Evolutionary conservation across 2,888 invertebrate species (phyloP).

Genomic region (Buathra laborator): DNA sequence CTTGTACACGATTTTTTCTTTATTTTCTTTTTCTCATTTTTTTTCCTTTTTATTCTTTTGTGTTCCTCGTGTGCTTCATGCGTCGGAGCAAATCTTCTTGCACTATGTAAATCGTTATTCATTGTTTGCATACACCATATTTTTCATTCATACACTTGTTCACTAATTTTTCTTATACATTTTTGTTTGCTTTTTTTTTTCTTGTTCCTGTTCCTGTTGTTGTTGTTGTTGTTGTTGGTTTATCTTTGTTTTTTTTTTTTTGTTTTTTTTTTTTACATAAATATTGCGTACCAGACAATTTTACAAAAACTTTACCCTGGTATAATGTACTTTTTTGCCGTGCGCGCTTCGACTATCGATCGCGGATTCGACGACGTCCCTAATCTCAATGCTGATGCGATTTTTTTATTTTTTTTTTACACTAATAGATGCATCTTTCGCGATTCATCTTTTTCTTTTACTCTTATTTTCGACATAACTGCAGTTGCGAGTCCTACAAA

Average conservation of each 20-base stretch:
- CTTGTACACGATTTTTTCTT: slow-evolving; percentile 62
- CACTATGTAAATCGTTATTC: slow-evolving; percentile 27
- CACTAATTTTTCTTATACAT: slow-evolving; percentile 45
- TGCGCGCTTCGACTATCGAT: slow-evolving; percentile 50
- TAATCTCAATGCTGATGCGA: slow-evolving; percentile 33
- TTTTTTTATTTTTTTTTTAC: slow-evolving; percentile 45
- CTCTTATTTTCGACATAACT: slow-evolving; percentile 44
- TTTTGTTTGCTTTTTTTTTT: slow-evolving; percentile 30
- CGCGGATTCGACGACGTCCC: slow-evolving; percentile 41
- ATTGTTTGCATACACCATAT: slow-evolving; percentile 37
- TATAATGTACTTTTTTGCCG: slow-evolving; percentile 78
- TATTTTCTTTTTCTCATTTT: slow-evolving; percentile 15
- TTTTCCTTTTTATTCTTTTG: slow-evolving; percentile 34
- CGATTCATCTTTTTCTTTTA: slow-evolving; percentile 60
- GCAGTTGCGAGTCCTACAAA: slow-evolving; percentile 34
- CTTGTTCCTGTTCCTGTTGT: slow-evolving; percentile 33
- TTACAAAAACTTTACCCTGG: slow-evolving; percentile 82
- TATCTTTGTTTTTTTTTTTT: slow-evolving; percentile 45
- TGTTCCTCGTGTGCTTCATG: slow-evolving; percentile 29
- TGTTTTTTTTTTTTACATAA: slow-evolving; percentile 76
- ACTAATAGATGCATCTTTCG: slow-evolving; percentile 47
- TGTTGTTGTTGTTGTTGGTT: slow-evolving; percentile 45
- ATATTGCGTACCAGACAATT: slow-evolving; percentile 82
- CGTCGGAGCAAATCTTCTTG: slow-evolving; percentile 11
- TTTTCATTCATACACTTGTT: slow-evolving; percentile 54